Percentiles rank a stretch among this genome's conserved stretches.
These are phyloP conservation scores for Taphrorychus bicolor DNA, from an alignment of 2,888 invertebrate species.

Conservation along the genomic window DNA sequence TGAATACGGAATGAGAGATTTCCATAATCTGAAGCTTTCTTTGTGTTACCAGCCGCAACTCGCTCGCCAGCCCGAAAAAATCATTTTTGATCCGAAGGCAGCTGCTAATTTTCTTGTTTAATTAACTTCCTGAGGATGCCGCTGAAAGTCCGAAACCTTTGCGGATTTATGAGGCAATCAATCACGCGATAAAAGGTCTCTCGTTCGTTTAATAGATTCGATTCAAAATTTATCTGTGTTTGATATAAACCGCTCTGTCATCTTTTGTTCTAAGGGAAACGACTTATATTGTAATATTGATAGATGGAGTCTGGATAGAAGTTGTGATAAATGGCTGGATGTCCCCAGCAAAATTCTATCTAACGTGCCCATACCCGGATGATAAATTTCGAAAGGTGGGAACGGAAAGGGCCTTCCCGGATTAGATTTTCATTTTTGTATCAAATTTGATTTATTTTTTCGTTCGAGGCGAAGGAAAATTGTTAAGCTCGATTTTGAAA, in stretches of 20 bases:
- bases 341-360: constrained; percentile 49
- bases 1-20: constrained; percentile 59
- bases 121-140: too few species aligned
- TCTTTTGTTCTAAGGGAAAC: constrained; percentile 45
- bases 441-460: constrained; percentile 49
- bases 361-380: constrained; percentile 45
- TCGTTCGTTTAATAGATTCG: constrained; percentile 13
- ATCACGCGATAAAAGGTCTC: neutral
- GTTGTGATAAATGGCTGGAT: constrained; percentile 48
- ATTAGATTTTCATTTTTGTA: constrained; percentile 51
- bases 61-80: constrained; percentile 4
- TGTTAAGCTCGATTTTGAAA: constrained; percentile 44
- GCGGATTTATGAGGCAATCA: neutral
- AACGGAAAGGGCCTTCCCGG: constrained; percentile 46
- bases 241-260: constrained; percentile 36
- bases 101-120: neutral
- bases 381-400: constrained; percentile 50
- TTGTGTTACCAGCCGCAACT: constrained; percentile 48
- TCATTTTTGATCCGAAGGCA: neutral
- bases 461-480: constrained; percentile 24
- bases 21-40: constrained; percentile 58
- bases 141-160: too few species aligned
- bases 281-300: constrained; percentile 51
- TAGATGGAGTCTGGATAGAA: constrained; percentile 49
- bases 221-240: constrained; percentile 29